Evolutionary conservation across 2,797 vertebrate species (phyloP), one percentile per base, ranked within the genome.

Genomic region (Lemur catta): DNA sequence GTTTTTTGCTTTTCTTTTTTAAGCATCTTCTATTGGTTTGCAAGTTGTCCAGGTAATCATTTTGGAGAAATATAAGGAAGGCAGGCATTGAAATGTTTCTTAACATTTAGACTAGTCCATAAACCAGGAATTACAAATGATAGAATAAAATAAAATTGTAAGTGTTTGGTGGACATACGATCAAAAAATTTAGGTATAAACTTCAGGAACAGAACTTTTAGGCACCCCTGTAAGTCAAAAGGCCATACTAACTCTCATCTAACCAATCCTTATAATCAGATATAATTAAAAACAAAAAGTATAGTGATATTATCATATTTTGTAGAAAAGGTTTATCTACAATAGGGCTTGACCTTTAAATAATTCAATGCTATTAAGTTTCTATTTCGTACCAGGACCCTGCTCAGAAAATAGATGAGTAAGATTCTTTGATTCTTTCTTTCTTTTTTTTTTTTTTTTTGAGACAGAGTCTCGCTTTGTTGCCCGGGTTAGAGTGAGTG

Each of bases 201-300:
- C 7, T 15, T 57, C 0, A 90, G 28, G 10, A 85, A 86, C 24
- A 89, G 67, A 93, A 88, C 55, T 92, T 91, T 94, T 46, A 92
- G 46, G 22, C 15, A 63, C 26, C 9, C 0, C 18, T 65, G 1
- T 72, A 67, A 91, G 41, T 52, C n/a, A 46, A 88, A 95, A 67
- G 18, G 15, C 15, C 52, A 84, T 3, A 14, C 1, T 24, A 91
- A 59, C 12, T 84, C 46, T 79, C n/a, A 88, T 35, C 38, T 95
- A 93, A 65, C 8, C 6, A 69, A 79, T 38, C 2, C 24, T 78
- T 69, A 80, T 55, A 89, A 79, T 63, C 50, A 75, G 28, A 89
- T 79, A 81, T 79, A 80, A 78, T 74, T 92, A 59, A 93, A 94
- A 93, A 76, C 12, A 84, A 86, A 92, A 74, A 76, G 12, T 15